Evolutionary conservation across 2,797 vertebrate species (phyloP).

Genomic region (Microcaecilia unicolor): DNA sequence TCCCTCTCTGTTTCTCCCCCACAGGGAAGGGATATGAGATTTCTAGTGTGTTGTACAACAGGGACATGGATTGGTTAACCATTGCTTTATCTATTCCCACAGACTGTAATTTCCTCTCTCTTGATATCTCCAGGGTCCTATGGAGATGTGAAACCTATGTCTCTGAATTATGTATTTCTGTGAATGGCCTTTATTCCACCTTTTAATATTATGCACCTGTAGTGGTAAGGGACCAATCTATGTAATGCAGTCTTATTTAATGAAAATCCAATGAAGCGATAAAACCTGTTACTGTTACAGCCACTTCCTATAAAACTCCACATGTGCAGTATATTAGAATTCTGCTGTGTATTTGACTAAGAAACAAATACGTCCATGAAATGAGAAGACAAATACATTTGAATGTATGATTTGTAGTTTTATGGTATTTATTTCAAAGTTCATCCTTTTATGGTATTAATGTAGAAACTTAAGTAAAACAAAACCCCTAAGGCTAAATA

Average conservation of each 20-base stretch:
- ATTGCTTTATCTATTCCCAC: background rate
- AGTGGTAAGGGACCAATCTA: conserved; percentile 10
- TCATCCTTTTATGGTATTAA: too few relatives aligned
- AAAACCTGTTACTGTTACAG: too few relatives aligned
- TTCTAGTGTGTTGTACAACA: conserved; percentile 8
- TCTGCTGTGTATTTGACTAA: too few relatives aligned
- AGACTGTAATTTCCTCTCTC: conserved; percentile 24
- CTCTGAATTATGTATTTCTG: conserved; percentile 14
- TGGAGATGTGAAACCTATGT: conserved; percentile 14
- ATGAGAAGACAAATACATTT: too few relatives aligned
- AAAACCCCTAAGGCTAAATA: too few relatives aligned
- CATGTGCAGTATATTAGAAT: too few relatives aligned
- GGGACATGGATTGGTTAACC: too few relatives aligned
- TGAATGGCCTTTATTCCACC: conserved; percentile 20
- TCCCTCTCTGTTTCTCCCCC: background rate
- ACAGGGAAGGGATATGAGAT: background rate
- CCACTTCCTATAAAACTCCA: too few relatives aligned
- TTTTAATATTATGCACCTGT: conserved; percentile 24
- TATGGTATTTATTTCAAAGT: too few relatives aligned
- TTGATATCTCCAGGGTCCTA: conserved; percentile 8
- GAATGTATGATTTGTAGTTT: too few relatives aligned
- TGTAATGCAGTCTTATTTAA: conserved; percentile 8
- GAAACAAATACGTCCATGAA: too few relatives aligned
- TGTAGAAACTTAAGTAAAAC: too few relatives aligned
- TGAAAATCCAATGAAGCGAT: conserved; percentile 16